Evolutionary conservation across 2,113 vertebrate species (phyloP).

Genomic region (Gallinago undulata): DNA sequence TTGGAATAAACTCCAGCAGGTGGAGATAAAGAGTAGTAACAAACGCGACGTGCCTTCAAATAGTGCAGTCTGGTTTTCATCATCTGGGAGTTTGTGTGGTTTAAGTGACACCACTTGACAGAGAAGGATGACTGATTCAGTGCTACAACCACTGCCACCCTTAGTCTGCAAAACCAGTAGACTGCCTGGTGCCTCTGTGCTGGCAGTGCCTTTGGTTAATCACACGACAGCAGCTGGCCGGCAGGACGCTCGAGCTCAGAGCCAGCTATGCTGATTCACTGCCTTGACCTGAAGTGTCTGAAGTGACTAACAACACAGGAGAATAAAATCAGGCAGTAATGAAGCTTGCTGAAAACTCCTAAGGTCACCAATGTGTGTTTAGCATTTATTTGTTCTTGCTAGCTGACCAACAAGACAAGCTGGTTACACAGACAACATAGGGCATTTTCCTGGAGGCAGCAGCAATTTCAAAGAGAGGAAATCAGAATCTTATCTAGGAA

Average conservation of each 20-base stretch:
- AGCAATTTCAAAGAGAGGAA: neutral
- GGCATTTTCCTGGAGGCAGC: neutral
- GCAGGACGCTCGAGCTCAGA: neutral
- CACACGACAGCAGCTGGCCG: neutral
- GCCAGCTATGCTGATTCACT: neutral
- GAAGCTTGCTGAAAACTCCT: neutral
- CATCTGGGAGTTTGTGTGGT: conserved; percentile 31
- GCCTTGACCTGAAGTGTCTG: neutral
- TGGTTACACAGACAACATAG: neutral
- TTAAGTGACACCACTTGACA: conserved; percentile 11
- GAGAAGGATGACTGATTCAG: conserved; percentile 33
- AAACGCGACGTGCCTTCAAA: neutral
- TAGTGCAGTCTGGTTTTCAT: conserved; percentile 27
- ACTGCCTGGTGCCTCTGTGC: conserved; percentile 47
- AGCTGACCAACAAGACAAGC: neutral
- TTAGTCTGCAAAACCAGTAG: conserved; percentile 30
- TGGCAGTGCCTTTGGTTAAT: conserved; percentile 2
- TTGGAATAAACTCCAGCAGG: conserved; percentile 42
- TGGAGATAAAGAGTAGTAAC: conserved; percentile 50
- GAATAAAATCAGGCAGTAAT: neutral
- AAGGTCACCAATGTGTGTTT: neutral
- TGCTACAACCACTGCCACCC: conserved; percentile 26
- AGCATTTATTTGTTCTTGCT: neutral
- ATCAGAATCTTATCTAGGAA: neutral
- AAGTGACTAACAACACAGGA: neutral